Percentiles rank a stretch among this genome's conserved stretches.
Evolutionary conservation across 2,888 invertebrate species (phyloP).

Genomic region (Tanytarsus gracilentus): DNA sequence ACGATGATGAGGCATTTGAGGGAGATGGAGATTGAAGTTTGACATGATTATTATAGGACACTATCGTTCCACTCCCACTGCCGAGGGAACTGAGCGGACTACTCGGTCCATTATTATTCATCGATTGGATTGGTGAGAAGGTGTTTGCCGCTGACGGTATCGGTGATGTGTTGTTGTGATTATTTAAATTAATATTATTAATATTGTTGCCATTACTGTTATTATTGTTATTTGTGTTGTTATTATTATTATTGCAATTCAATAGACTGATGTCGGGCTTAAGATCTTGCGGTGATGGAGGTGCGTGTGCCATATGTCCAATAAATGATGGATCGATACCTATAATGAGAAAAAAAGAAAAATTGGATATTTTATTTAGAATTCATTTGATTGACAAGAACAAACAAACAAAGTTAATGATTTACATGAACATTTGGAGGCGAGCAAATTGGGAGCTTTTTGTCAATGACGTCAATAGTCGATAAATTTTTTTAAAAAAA

Average conservation of each 20-base stretch:
- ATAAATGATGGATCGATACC: constrained; percentile 31
- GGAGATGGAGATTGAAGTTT: constrained; percentile 30
- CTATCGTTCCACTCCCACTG: constrained; percentile 32
- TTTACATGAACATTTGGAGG: too few relatives aligned
- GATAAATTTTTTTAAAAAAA: background rate
- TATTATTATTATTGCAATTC: constrained; percentile 53
- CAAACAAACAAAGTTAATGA: too few relatives aligned
- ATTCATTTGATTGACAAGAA: too few relatives aligned
- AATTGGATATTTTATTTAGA: too few relatives aligned
- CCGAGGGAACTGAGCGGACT: constrained; percentile 35
- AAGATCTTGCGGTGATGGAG: constrained; percentile 78
- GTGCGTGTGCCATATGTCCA: constrained; percentile 61
- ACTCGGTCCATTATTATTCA: constrained; percentile 29
- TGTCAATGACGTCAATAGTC: too few relatives aligned
- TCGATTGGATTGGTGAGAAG: constrained; percentile 39
- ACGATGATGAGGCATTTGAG: constrained; percentile 30
- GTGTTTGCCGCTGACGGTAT: constrained; percentile 49
- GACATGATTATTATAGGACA: constrained; percentile 34
- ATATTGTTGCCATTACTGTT: constrained; percentile 51
- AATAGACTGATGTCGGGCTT: constrained; percentile 81
- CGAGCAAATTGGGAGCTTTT: too few relatives aligned
- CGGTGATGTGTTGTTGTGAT: constrained; percentile 45
- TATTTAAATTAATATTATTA: constrained; percentile 35
- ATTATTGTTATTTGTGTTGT: constrained; percentile 51
- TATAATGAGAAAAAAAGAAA: constrained; percentile 25